Evolutionary conservation across 2,797 vertebrate species (phyloP), one percentile per base, ranked within the genome.

Genomic region (Gobio occitaniae): DNA sequence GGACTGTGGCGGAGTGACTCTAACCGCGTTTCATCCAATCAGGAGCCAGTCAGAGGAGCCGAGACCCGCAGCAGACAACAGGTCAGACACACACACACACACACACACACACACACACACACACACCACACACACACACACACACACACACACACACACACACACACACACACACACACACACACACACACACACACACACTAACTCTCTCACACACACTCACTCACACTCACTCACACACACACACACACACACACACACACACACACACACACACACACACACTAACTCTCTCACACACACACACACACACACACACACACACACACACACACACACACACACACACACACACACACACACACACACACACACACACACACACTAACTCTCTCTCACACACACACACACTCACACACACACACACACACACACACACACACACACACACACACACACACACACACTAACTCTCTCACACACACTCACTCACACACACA

Each of bases 11-110:
- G 95, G 95, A 87, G 96, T 97, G 93, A 95, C 96, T 87, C 92
- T 97, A 87, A 97, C 96, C 84, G 96, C 96, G 84, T 97, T 97
- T 88, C 95, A 97, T 80, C 95, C 95, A 7, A 95, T 96, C 93
- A 90, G 91, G 90, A 93, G 93, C 61, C 89, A 93, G 1, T 80
- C 88, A 88, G 81, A 90, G 82, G 93, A 95, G 77, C 41, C 36
- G 41, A 82, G 36, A 50, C 29, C 63, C 47, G n/a, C 56, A n/a
- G 12, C 71, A 61, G 81, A 83, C 81, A 83, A 52, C 81, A 83
- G 81, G 81, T 83, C 10, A 44, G 50, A 81, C 6, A 36, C 52
- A 44, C 12, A 25, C 76, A 78, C 76, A 25, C 75, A 41, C 74
- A 38, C 74, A 21, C 74, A 12, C 50, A 4, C 44, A 38, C 8